A percentile compares a stretch with the other conserved stretches of the same genome.
Conservation (phyloP, 2,888 invertebrate species). For the Cataglyphis rosenhaueri region DNA sequence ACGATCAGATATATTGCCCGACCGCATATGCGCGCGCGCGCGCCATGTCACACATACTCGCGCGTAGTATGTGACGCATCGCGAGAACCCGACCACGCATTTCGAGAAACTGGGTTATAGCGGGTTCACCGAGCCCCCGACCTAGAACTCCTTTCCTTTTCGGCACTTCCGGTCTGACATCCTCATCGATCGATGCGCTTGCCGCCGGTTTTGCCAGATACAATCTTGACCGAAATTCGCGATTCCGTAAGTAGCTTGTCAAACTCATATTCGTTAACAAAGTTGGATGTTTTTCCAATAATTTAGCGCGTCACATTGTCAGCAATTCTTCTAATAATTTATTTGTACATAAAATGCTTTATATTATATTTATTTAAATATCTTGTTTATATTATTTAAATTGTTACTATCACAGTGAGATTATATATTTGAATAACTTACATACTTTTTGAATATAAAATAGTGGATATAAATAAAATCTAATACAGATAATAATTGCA, state of each 20-base stretch:
- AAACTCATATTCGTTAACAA: not conserved
- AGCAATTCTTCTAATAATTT: not conserved
- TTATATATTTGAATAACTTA: not conserved
- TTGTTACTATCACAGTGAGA: not conserved
- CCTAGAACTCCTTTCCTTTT: conserved; percentile 63
- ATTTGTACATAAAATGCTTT: not conserved
- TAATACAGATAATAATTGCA: not conserved
- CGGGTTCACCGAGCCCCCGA: conserved; percentile 45
- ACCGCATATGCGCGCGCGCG: not conserved
- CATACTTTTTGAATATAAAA: not conserved
- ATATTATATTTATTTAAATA: not conserved
- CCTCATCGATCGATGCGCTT: conserved; percentile 50
- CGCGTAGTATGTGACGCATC: conserved; percentile 35
- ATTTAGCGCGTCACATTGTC: not conserved
- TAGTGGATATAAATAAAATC: not conserved
- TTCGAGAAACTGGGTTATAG: conserved; percentile 62
- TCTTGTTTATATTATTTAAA: not conserved
- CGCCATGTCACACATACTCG: conserved; percentile 4
- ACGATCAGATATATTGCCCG: not conserved
- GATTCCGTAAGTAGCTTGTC: not conserved
- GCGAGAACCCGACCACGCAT: conserved; percentile 47
- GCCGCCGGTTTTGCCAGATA: not conserved
- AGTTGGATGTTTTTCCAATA: not conserved
- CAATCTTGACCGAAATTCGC: conserved; percentile 31
- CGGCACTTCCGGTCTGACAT: conserved; percentile 55